Evolutionary conservation across 2,113 vertebrate genomes (phyloP), one percentile per base, ranked within the genome.

Genomic region (Pomatostomus ruficeps): DNA sequence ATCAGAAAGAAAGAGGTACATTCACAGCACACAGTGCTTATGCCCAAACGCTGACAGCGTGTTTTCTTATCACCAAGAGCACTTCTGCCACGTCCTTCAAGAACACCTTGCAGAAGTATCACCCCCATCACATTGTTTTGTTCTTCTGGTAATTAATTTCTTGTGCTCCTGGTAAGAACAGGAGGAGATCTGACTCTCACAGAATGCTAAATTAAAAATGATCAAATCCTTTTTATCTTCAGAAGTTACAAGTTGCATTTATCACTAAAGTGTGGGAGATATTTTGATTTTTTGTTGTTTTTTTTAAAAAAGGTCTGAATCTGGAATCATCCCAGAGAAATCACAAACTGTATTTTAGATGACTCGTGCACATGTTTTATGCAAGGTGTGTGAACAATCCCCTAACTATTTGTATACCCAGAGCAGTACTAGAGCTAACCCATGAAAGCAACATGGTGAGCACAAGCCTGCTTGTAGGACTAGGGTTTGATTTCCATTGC

Each of bases 11-110:
- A 23, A 40, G 66, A 71, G 11, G 23, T 4, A 29, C 2, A 0
- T 21, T 12, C 23, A 36, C 10, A 16, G 14, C 35, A 49, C 43
- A 12, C 6, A n/a, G 2, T 1, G 2, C 31, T 78, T 21, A 2
- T 43, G 51, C 29, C 29, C 71, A 28, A 71, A 36, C 11, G 3
- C 22, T 61, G 52, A 23, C 40, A 40, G 31, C 0, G 0, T 24
- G 13, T 58, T 63, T 85, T 36, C 48, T 78, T 24, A 46, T 28
- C 52, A 31, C 52, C 9, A 36, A 71, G 28, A 63, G 33, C 52
- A 63, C 5, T 84, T 91, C 59, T 33, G 59, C 26, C 35, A 70
- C 57, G 45, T 12, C 24, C n/a, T 66, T 66, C 38, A 49, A 29
- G 57, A 80, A 46, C 55, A 70, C 8, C 21, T 57, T 22, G 11